phyloP scores from a whole-genome alignment of 2,888 invertebrate genomes.

The Cataglyphis cursor region DNA sequence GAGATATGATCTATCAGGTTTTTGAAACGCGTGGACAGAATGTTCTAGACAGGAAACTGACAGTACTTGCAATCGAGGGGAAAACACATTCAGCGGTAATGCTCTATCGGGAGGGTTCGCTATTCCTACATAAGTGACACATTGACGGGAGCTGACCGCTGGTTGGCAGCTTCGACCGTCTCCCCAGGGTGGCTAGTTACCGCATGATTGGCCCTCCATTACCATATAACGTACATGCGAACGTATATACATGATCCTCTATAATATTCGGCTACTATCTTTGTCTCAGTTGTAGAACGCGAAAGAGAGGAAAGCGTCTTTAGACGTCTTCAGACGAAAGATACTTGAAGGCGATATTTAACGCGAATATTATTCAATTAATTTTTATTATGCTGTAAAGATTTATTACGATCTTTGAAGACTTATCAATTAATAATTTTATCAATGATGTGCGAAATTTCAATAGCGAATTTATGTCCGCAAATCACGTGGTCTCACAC shows the following conservation, averaged over 20 bases:
- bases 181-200: slow-evolving; percentile 86
- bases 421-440: neutral
- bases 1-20: slow-evolving; percentile 65
- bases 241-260: slow-evolving; percentile 75
- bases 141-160: slow-evolving; percentile 86
- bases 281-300: slow-evolving; percentile 57
- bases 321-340: neutral
- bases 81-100: slow-evolving; percentile 76
- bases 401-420: neutral
- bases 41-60: slow-evolving; percentile 78
- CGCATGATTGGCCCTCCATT: slow-evolving; percentile 87
- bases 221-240: slow-evolving; percentile 83
- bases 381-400: neutral
- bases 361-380: neutral
- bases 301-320: neutral
- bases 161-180: slow-evolving; percentile 85
- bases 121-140: slow-evolving; percentile 86
- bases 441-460: slow-evolving; percentile 14
- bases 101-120: slow-evolving; percentile 82
- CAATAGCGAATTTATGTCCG: neutral
- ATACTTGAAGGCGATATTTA: neutral
- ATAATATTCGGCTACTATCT: slow-evolving; percentile 70
- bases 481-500: slow-evolving; percentile 12
- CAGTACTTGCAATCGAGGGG: slow-evolving; percentile 81
- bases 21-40: slow-evolving; percentile 73